These are phyloP conservation scores for Sminthurides bifidus DNA, from an alignment of 1,140 invertebrate genomes.

Conservation along the genomic window DNA sequence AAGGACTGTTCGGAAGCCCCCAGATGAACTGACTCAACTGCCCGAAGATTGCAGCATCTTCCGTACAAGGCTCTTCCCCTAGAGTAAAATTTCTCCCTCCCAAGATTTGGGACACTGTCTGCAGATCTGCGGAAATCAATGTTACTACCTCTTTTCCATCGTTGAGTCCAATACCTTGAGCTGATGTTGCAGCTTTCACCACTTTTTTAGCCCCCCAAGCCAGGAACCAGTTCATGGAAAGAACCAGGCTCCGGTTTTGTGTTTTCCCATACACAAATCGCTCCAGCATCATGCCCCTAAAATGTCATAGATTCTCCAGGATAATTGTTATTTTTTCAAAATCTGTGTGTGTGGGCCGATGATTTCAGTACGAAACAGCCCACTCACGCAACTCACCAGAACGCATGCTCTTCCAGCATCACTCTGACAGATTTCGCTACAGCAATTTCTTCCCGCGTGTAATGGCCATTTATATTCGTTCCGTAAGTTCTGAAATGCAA, in stretches of 20 bases:
- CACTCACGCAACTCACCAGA: constrained; percentile 29
- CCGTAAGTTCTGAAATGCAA: too few relatives aligned
- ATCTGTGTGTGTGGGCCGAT: too few relatives aligned
- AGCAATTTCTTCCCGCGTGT: too few relatives aligned
- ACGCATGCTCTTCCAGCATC: constrained; percentile 38
- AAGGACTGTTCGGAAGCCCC: constrained; percentile 25
- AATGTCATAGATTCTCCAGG: not conserved
- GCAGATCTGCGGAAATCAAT: constrained; percentile 13
- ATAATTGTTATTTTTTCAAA: not conserved
- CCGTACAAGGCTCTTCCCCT: constrained; percentile 36
- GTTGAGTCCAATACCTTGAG: constrained; percentile 24
- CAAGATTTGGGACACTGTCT: constrained; percentile 9
- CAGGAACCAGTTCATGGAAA: not conserved
- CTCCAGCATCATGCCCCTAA: not conserved
- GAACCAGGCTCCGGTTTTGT: not conserved
- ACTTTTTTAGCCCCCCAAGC: not conserved
- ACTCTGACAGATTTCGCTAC: constrained; percentile 35
- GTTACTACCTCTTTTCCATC: constrained; percentile 14
- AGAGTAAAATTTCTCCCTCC: constrained; percentile 33
- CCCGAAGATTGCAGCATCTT: constrained; percentile 40
- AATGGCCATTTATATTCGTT: too few relatives aligned
- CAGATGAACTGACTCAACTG: constrained; percentile 37
- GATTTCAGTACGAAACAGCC: too few relatives aligned
- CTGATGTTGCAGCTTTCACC: not conserved
- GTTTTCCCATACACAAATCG: not conserved